These are phyloP conservation scores for Porites lobata DNA, from an alignment of 92 coral and sea anemone species.

Conservation along the genomic window DNA sequence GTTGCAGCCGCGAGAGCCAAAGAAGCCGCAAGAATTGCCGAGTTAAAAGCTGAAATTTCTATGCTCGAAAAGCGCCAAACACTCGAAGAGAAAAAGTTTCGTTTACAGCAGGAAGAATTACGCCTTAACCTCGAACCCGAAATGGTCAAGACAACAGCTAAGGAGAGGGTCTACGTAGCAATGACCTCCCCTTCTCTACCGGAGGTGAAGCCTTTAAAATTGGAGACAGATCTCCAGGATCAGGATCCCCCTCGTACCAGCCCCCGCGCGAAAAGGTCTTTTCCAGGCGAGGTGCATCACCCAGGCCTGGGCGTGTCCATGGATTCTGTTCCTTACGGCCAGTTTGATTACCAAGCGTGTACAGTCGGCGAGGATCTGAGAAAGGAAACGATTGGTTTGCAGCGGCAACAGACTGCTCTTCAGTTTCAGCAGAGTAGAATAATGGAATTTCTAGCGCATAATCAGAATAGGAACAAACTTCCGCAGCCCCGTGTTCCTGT, in stretches of 20 bases:
- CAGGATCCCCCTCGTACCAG: background rate
- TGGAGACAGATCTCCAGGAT: background rate
- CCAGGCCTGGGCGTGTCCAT: too few relatives aligned
- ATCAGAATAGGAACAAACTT: slow-evolving; percentile 40
- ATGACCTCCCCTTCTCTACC: background rate
- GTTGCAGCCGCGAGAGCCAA: background rate
- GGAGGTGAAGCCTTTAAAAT: background rate
- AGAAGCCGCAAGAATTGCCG: background rate
- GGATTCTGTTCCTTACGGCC: background rate
- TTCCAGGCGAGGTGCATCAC: background rate
- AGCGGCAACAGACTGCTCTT: slow-evolving; percentile 32
- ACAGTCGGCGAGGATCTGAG: background rate
- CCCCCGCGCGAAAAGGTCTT: background rate
- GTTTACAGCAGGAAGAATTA: too few relatives aligned
- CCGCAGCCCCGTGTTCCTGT: slow-evolving; percentile 45
- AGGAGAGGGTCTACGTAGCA: slow-evolving; percentile 16
- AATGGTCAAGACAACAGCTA: slow-evolving; percentile 34
- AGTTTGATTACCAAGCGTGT: background rate
- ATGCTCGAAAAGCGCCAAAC: too few relatives aligned
- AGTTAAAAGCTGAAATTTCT: too few relatives aligned
- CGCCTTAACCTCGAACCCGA: slow-evolving; percentile 8
- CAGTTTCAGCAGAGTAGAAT: too few relatives aligned
- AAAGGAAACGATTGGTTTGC: slow-evolving; percentile 7
- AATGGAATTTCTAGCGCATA: background rate
- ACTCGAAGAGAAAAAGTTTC: too few relatives aligned